Evolutionary conservation across 2,113 vertebrate species (phyloP).

Genomic region (Accipiter virgatus): DNA sequence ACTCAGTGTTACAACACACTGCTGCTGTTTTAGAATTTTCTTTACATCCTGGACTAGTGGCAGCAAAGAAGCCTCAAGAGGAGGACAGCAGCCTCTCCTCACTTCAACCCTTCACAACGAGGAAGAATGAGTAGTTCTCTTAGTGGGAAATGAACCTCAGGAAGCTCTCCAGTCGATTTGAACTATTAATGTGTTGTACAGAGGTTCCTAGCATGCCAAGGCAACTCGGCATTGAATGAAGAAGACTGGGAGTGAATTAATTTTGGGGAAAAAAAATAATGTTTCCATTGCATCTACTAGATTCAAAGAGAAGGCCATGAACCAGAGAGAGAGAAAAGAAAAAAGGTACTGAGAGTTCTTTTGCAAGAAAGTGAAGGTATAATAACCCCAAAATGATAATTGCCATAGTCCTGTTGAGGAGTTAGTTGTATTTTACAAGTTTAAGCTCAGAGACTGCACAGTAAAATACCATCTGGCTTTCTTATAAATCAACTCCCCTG

Average conservation of each 20-base stretch:
- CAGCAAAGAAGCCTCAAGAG: background rate
- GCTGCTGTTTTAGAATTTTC: background rate
- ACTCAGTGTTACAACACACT: background rate
- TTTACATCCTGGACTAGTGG: background rate
- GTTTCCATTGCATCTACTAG: background rate
- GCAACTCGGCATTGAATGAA: background rate
- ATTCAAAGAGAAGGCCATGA: background rate
- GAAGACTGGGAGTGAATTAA: background rate
- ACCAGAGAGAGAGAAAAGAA: background rate
- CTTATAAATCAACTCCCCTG: background rate
- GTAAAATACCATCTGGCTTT: background rate
- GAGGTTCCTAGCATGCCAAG: background rate
- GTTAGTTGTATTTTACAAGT: background rate
- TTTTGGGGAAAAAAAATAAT: accelerated
- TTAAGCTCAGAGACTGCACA: background rate
- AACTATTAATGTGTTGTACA: background rate
- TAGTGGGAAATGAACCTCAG: background rate
- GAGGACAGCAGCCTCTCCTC: background rate
- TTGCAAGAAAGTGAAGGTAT: background rate
- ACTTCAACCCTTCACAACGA: background rate
- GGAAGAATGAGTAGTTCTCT: background rate
- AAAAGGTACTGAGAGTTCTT: background rate
- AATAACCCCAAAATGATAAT: background rate
- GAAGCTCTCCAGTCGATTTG: background rate
- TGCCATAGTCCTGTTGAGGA: background rate